A percentile compares a stretch with the other conserved stretches of the same genome.
Conservation (phyloP, 1,140 invertebrate genomes). For the Colletes gigas region DNA sequence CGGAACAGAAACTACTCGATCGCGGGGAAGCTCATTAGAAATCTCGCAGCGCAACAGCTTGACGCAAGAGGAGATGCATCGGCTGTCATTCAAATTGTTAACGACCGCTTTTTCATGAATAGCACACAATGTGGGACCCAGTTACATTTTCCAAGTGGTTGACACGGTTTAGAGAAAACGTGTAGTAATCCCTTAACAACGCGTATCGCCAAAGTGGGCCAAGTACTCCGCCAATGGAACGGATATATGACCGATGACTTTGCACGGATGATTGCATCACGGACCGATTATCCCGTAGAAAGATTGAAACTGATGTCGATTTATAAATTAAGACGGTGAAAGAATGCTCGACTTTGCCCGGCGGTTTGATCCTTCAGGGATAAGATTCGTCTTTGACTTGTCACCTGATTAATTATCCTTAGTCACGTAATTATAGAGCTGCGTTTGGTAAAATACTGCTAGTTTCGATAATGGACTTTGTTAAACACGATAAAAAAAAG, state of each 20-base stretch:
- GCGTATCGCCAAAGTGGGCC: slow-evolving; percentile 72
- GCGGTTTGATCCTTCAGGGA: not conserved
- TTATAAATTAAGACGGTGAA: not conserved
- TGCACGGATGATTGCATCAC: slow-evolving; percentile 65
- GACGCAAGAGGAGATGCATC: not conserved
- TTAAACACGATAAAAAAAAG: not conserved
- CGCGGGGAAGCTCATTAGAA: slow-evolving; percentile 10
- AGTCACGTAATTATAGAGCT: not conserved
- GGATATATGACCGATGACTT: slow-evolving; percentile 74
- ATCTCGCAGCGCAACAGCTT: not conserved
- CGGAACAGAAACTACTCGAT: not conserved
- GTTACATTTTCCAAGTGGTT: slow-evolving; percentile 58
- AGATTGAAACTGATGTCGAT: slow-evolving; percentile 3
- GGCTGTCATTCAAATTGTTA: slow-evolving; percentile 54
- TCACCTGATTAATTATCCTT: not conserved
- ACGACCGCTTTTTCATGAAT: slow-evolving; percentile 26
- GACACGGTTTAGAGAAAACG: slow-evolving; percentile 67
- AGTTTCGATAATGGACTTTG: not conserved
- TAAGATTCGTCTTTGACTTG: not conserved
- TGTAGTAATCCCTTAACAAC: slow-evolving; percentile 73
- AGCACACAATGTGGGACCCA: slow-evolving; percentile 45
- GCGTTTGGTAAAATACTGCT: not conserved
- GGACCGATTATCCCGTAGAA: slow-evolving; percentile 23
- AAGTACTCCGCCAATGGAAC: slow-evolving; percentile 73
- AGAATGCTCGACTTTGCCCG: not conserved